A percentile compares a stretch with the other conserved stretches of the same genome.
phyloP scores from a whole-genome alignment of 2,113 vertebrate genomes.

The Hystrix cristata region DNA sequence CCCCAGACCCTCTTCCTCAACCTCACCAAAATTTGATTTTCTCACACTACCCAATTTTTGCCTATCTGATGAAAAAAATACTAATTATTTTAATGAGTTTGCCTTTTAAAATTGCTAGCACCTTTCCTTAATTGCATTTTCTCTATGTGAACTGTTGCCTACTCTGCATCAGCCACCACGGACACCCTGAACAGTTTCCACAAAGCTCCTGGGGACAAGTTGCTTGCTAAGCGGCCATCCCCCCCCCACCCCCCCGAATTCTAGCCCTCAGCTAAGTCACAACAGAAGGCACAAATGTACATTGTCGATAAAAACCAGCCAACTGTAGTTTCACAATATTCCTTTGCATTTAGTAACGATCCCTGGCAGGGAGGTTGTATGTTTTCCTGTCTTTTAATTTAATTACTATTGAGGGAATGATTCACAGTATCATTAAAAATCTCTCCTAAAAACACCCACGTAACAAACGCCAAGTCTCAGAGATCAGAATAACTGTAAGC shows the following conservation, averaged over 20 bases:
- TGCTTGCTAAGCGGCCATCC: background rate
- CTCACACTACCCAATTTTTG: background rate
- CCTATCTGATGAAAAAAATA: background rate
- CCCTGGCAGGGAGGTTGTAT: too few relatives aligned
- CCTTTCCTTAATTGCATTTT: background rate
- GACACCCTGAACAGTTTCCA: background rate
- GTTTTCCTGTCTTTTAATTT: background rate
- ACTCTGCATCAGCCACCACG: accelerated
- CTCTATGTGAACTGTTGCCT: background rate
- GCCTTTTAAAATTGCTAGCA: background rate
- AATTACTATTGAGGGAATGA: background rate
- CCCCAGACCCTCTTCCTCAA: too few relatives aligned
- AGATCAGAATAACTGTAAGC: background rate
- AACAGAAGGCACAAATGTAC: background rate
- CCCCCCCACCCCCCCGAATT: background rate
- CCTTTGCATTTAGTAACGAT: background rate
- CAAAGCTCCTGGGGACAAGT: background rate
- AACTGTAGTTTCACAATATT: too few relatives aligned
- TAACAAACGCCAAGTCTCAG: background rate
- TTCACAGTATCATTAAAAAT: background rate
- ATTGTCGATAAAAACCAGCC: background rate
- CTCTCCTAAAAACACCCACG: background rate
- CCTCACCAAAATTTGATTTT: background rate
- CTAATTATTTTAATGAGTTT: background rate
- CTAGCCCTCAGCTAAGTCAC: background rate